These are phyloP conservation scores for Norana najaformis DNA, from an alignment of 2,888 invertebrate genomes.

Conservation along the genomic window DNA sequence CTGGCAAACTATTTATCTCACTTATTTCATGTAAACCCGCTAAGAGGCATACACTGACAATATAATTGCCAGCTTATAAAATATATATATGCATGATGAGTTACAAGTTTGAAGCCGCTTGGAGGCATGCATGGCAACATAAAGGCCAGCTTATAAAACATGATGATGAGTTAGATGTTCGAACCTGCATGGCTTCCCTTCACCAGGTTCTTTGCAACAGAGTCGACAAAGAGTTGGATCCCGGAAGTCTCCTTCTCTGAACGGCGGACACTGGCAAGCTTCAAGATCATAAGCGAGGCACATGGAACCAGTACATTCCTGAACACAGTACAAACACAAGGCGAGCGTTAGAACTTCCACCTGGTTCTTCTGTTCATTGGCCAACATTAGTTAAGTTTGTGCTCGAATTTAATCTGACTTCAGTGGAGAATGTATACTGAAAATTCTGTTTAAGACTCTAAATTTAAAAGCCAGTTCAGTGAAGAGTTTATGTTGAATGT, in stretches of 20 bases:
- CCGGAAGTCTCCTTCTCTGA: slow-evolving; percentile 44
- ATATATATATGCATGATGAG: neutral
- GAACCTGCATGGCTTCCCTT: slow-evolving; percentile 76
- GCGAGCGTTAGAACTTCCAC: neutral
- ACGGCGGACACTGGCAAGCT: slow-evolving; percentile 50
- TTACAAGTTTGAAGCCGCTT: neutral
- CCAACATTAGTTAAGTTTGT: neutral
- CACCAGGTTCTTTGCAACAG: slow-evolving; percentile 85
- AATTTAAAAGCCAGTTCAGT: neutral
- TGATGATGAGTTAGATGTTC: slow-evolving; percentile 52
- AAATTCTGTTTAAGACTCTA: neutral
- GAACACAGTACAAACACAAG: neutral
- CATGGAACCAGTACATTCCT: slow-evolving; percentile 53
- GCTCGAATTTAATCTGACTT: neutral
- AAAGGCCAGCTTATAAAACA: neutral
- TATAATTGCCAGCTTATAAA: neutral
- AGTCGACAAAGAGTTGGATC: slow-evolving; percentile 73
- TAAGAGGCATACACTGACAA: neutral
- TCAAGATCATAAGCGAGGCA: slow-evolving; percentile 50
- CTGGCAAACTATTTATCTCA: neutral
- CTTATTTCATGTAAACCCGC: neutral
- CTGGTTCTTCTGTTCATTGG: neutral
- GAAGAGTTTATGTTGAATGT: neutral
- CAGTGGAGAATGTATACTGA: neutral
- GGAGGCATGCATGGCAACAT: neutral